Conservation (phyloP, 2,797 vertebrate species). For the Mormyrus hasselquistii region DNA sequence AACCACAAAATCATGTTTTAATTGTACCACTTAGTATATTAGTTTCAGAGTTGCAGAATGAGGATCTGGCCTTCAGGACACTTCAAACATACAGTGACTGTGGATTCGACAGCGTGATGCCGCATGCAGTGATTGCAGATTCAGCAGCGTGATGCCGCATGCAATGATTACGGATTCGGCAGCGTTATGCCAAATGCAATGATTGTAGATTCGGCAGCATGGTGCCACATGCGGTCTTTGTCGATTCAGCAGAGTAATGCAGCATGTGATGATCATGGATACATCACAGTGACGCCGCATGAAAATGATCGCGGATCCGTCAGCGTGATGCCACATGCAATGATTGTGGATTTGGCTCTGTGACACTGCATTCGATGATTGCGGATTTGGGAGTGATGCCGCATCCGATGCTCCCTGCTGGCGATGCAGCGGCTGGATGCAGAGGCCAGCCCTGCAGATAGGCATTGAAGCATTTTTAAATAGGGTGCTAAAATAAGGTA, state of each 20-base stretch:
- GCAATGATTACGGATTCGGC: not conserved
- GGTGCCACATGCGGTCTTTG: not conserved
- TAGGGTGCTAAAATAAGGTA: not conserved
- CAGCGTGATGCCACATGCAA: no score
- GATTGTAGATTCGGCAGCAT: not conserved
- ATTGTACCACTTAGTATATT: not conserved
- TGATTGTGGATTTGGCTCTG: not conserved
- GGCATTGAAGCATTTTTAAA: not conserved
- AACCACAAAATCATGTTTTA: not conserved
- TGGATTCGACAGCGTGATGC: not conserved
- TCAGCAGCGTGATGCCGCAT: not conserved
- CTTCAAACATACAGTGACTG: not conserved
- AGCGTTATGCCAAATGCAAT: not conserved
- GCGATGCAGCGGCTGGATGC: not conserved
- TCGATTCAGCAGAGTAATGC: no score
- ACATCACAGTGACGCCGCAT: no score
- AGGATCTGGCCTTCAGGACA: not conserved
- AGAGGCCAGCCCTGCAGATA: not conserved
- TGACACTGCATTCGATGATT: not conserved
- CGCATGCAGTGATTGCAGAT: not conserved
- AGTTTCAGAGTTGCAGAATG: not conserved
- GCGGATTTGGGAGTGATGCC: not conserved
- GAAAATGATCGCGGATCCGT: no score
- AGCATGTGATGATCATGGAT: no score
- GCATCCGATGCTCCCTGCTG: not conserved